phyloP scores from a whole-genome alignment of 2,888 invertebrate genomes.

The Lasioglossum pauxillum region DNA sequence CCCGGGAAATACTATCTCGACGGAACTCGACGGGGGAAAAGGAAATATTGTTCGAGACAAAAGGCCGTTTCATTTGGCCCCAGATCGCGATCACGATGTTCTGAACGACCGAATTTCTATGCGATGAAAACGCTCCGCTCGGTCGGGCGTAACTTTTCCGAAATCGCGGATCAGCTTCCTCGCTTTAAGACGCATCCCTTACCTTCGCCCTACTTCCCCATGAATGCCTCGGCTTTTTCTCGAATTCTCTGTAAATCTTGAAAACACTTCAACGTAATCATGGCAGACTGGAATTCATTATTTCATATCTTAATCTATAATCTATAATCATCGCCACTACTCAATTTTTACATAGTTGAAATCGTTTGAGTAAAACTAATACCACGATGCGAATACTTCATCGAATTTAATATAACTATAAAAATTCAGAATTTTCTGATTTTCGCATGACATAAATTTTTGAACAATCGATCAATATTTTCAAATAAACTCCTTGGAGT shows the following conservation, averaged over 20 bases:
- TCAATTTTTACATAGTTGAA: too few relatives aligned
- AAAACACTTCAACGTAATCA: background rate
- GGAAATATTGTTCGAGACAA: slow-evolving; percentile 20
- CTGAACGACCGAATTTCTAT: background rate
- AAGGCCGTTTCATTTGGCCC: slow-evolving; percentile 18
- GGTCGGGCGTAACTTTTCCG: background rate
- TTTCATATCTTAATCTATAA: background rate
- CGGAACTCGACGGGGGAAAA: slow-evolving; percentile 7
- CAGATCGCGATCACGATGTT: background rate
- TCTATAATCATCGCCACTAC: too few relatives aligned
- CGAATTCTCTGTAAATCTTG: too few relatives aligned
- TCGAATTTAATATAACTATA: background rate
- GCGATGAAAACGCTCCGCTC: background rate
- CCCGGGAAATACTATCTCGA: slow-evolving; percentile 44
- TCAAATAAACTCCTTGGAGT: too few relatives aligned
- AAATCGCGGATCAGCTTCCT: background rate
- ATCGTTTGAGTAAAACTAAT: background rate
- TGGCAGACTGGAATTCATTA: background rate
- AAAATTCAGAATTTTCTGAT: too few relatives aligned
- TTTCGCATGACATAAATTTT: too few relatives aligned
- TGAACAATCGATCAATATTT: background rate
- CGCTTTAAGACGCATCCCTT: background rate
- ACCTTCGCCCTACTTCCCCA: background rate
- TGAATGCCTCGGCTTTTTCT: background rate
- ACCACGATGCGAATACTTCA: background rate